A percentile compares a stretch with the other conserved stretches of the same genome.
Conservation (phyloP, 2,888 invertebrate genomes). For the Acanthoscelides obtectus region DNA sequence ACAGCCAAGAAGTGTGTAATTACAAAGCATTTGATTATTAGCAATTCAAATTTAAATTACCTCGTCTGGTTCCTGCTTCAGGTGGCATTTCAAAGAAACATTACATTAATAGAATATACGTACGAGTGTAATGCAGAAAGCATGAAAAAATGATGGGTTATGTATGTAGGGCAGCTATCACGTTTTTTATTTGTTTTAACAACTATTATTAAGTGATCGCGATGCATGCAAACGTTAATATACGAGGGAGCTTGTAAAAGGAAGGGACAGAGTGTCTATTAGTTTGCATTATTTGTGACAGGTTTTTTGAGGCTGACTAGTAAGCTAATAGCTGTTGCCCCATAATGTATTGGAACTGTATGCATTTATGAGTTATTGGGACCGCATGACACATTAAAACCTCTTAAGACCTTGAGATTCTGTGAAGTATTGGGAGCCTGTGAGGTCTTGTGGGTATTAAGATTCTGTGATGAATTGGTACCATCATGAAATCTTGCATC, state of each 20-base stretch:
- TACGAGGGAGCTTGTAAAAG: not conserved
- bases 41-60: conserved; percentile 12
- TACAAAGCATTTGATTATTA: conserved; percentile 1
- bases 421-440: too few relatives aligned
- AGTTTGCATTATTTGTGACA: too few relatives aligned
- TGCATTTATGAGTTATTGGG: too few relatives aligned
- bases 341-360: too few relatives aligned
- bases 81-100: conserved; percentile 13
- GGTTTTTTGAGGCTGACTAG: too few relatives aligned
- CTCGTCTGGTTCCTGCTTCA: conserved; percentile 17
- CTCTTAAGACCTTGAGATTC: too few relatives aligned
- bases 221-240: not conserved
- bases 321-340: too few relatives aligned
- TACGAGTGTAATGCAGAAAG: conserved; percentile 9
- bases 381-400: too few relatives aligned
- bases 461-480: too few relatives aligned
- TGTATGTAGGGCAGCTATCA: not conserved
- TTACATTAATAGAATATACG: conserved; percentile 6
- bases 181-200: not conserved
- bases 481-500: too few relatives aligned
- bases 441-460: too few relatives aligned
- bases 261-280: too few relatives aligned
- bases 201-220: not conserved
- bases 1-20: not conserved
- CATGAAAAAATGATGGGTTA: conserved; percentile 1